These are phyloP conservation scores for Vanessa atalanta DNA, from an alignment of 1,140 invertebrate species.

Conservation along the genomic window DNA sequence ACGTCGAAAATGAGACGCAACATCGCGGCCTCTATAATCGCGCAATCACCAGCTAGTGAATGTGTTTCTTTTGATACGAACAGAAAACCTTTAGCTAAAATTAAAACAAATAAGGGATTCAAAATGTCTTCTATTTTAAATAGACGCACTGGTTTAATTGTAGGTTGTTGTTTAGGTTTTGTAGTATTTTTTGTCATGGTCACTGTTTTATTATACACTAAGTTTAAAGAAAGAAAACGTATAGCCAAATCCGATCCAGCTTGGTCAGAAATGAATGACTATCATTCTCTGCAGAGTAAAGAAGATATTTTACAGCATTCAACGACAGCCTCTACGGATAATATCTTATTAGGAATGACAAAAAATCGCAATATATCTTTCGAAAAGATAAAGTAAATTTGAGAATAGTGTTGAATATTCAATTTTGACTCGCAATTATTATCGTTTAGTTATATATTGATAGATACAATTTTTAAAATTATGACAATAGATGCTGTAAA, in stretches of 20 bases:
- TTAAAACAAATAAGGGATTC: constrained; percentile 58
- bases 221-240: constrained; percentile 74
- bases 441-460: constrained; percentile 2
- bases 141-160: constrained; percentile 71
- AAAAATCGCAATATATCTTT: constrained; percentile 67
- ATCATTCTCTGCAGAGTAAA: constrained; percentile 75
- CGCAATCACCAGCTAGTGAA: constrained; percentile 68
- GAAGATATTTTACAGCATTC: constrained; percentile 74
- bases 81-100: constrained; percentile 55
- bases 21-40: constrained; percentile 58
- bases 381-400: constrained; percentile 58
- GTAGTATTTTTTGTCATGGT: constrained; percentile 77
- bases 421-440: constrained; percentile 7
- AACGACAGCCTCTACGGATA: constrained; percentile 73
- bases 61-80: constrained; percentile 69
- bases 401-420: constrained; percentile 1
- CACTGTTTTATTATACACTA: constrained; percentile 72
- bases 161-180: constrained; percentile 71
- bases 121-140: constrained; percentile 66
- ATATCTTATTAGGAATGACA: constrained; percentile 73
- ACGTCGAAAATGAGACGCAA: constrained; percentile 61
- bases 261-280: constrained; percentile 77
- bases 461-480: constrained; percentile 5
- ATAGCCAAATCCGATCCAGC: constrained; percentile 75
- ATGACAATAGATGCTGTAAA: constrained; percentile 22